phyloP scores from a whole-genome alignment of 92 coral and sea anemone species.

The Umimayanthus kanabou region DNA sequence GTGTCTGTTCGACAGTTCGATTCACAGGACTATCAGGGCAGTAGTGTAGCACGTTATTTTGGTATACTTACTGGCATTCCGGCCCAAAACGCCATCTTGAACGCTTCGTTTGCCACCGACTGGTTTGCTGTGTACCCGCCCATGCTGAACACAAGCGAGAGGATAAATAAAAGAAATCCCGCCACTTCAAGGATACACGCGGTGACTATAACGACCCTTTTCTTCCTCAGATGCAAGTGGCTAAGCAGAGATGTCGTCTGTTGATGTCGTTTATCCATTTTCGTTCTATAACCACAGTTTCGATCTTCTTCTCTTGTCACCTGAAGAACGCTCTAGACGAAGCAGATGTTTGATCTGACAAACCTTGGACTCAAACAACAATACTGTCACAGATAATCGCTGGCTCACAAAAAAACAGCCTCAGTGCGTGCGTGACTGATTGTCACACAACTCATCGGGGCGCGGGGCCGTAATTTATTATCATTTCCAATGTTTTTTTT shows the following conservation, averaged over 20 bases:
- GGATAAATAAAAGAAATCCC: slow-evolving; percentile 16
- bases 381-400: background rate
- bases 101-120: background rate
- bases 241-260: slow-evolving; percentile 26
- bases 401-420: background rate
- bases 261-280: slow-evolving; percentile 15
- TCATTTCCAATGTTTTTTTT: too few relatives aligned
- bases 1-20: background rate
- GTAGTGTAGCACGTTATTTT: background rate
- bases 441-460: too few relatives aligned
- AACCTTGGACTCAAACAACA: background rate
- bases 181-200: slow-evolving; percentile 26
- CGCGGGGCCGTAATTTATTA: too few relatives aligned
- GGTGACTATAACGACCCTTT: slow-evolving; percentile 29
- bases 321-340: background rate
- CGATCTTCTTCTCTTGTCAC: background rate
- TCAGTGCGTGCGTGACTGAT: too few relatives aligned
- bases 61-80: slow-evolving; percentile 35
- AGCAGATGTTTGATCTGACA: background rate
- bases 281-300: background rate
- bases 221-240: slow-evolving; percentile 6
- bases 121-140: slow-evolving; percentile 5
- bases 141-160: slow-evolving; percentile 19
- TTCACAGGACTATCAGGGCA: background rate
- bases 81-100: slow-evolving; percentile 37